Evolutionary conservation across 1,140 invertebrate species (phyloP), one percentile per base, ranked within the genome.

Genomic region (Drosophila kepulauana): DNA sequence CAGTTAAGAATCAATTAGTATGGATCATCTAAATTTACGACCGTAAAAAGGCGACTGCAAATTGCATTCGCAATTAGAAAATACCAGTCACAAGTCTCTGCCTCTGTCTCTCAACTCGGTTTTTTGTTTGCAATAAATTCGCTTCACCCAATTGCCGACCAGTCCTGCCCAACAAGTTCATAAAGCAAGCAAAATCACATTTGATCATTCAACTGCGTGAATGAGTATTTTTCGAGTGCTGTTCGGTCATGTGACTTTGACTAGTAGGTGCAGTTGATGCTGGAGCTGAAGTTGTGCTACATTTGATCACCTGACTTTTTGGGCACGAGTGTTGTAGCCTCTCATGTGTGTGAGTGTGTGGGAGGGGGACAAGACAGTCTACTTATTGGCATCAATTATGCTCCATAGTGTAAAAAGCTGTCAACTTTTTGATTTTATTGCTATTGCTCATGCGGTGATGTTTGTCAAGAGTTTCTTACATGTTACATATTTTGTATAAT

Each of bases 1-100:
- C 74, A 73, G 71, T 89, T 58, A 85, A 88, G 85, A 88, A 88
- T 89, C 85, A 90, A 88, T 88, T 88, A 89, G 81, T 76, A 64
- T 41, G 57, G 41, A 59, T 66, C 73, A 88, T 82, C 70, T 75
- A 75, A 54, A 70, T 65, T 62, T 52, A 43, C 48, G 54, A 64
- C 71, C 25, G 57, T 41, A 66, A 63, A 66, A 63, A 75, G 78
- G 85, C 78, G 61, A 73, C 65, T 71, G 86, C 68, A 79, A 81
- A 79, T 70, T 76, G 62, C 65, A 66, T 41, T 57, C 13, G 65
- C 74, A 79, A 89, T 81, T 79, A 89, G 76, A 85, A 85, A 84
- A 79, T 79, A 79, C 71, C 82, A 28, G 41, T 59, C 56, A 33
- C 5, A 8, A 6, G 5, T 33, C 35, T 38, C 35, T 0, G 35